A percentile compares a stretch with the other conserved stretches of the same genome.
Evolutionary conservation across 2,797 vertebrate species (phyloP).

Genomic region (Diplodus puntazzo): DNA sequence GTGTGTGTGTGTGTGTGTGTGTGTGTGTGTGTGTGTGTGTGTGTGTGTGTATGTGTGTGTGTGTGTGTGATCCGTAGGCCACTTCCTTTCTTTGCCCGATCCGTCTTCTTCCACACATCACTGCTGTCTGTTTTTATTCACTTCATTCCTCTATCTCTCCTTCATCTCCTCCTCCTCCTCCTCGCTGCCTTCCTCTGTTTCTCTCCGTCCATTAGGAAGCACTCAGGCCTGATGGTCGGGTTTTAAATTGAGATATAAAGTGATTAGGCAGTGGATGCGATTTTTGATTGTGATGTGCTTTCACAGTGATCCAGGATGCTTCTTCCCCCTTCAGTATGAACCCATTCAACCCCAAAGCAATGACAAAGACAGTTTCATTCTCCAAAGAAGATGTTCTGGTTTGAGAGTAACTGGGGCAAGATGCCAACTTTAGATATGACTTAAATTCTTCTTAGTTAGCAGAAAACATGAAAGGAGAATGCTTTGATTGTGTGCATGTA

Average conservation of each 20-base stretch:
- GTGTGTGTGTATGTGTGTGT: too few species aligned
- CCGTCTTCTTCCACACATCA: slow-evolving; percentile 27
- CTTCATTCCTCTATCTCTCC: slow-evolving; percentile 54
- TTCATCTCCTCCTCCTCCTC: slow-evolving; percentile 36
- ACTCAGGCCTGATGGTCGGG: slow-evolving; percentile 75
- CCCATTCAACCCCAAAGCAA: slow-evolving; percentile 48
- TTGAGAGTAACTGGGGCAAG: background rate
- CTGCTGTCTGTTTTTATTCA: slow-evolving; percentile 39
- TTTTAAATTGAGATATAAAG: slow-evolving; percentile 81
- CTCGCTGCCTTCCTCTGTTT: slow-evolving; percentile 52
- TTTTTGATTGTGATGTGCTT: slow-evolving; percentile 71
- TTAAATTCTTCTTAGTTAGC: background rate
- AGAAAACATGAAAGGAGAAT: slow-evolving; percentile 2
- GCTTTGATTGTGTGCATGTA: background rate
- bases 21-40: too few species aligned
- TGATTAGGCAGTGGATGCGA: slow-evolving; percentile 77
- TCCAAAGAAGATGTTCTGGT: slow-evolving; percentile 3
- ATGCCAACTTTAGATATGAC: background rate
- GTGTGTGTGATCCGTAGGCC: slow-evolving; percentile 26
- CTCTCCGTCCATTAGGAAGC: slow-evolving; percentile 82
- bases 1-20: background rate
- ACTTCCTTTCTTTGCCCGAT: slow-evolving; percentile 17
- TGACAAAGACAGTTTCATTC: slow-evolving; percentile 14
- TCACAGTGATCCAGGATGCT: slow-evolving; percentile 44
- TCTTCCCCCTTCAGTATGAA: slow-evolving; percentile 42